Evolutionary conservation across 2,113 vertebrate genomes (phyloP).

Genomic region (Crotalus tigris): DNA sequence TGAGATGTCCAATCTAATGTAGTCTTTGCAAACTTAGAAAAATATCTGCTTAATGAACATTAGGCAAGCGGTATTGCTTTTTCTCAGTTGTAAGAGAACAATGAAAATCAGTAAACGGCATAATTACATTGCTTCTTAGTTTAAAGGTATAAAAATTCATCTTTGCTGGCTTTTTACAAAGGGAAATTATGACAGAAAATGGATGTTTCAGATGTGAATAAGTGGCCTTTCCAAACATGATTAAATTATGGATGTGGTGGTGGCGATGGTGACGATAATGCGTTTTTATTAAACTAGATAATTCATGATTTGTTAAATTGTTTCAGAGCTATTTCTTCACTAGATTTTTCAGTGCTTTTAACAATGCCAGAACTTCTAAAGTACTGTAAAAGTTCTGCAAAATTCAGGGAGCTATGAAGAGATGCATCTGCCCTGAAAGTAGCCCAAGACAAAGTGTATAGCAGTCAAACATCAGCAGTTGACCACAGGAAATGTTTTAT

Average conservation of each 20-base stretch:
- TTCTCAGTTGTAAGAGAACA: background rate
- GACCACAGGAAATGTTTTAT: background rate
- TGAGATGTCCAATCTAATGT: background rate
- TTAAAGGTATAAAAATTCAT: background rate
- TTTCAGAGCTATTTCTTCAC: background rate
- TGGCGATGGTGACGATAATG: background rate
- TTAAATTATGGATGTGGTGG: background rate
- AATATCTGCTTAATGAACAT: background rate
- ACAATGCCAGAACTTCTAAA: background rate
- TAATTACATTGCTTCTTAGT: background rate
- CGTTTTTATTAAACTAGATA: background rate
- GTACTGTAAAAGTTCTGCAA: background rate
- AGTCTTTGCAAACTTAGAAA: background rate
- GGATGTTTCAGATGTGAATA: background rate
- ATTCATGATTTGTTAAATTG: background rate
- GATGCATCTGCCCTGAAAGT: background rate
- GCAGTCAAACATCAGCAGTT: background rate
- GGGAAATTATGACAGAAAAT: background rate
- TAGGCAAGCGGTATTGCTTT: background rate
- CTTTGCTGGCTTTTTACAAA: background rate
- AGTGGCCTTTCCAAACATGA: background rate
- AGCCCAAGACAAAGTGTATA: background rate
- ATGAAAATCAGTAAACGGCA: background rate
- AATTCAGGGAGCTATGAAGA: background rate
- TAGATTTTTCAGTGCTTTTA: background rate